Evolutionary conservation across 2,888 invertebrate genomes (phyloP).

Genomic region (Dilophus febrilis): DNA sequence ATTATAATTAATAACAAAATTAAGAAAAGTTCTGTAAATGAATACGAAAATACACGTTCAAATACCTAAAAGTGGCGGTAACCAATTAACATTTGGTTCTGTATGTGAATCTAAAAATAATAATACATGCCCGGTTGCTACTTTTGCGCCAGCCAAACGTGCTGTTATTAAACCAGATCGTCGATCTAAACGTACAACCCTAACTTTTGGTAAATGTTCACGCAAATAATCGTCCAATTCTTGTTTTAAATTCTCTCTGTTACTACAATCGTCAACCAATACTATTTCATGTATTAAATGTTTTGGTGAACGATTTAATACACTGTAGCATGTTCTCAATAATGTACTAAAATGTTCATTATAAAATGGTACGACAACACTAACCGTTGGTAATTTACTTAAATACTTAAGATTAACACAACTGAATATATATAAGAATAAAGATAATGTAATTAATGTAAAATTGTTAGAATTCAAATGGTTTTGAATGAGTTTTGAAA

Average conservation of each 20-base stretch:
- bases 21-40: no score
- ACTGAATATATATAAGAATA: no score
- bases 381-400: slow-evolving; percentile 53
- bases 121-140: slow-evolving; percentile 60
- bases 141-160: slow-evolving; percentile 63
- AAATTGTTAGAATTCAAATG: no score
- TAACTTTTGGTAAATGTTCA: slow-evolving; percentile 51
- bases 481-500: no score
- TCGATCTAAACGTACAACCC: slow-evolving; percentile 49
- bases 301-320: slow-evolving; percentile 63
- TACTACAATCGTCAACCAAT: slow-evolving; percentile 74
- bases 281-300: slow-evolving; percentile 70
- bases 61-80: slow-evolving; percentile 72
- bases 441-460: no score
- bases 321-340: slow-evolving; percentile 60
- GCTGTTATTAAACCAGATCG: slow-evolving; percentile 78
- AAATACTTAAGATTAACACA: slow-evolving; percentile 54
- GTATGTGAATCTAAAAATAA: slow-evolving; percentile 85
- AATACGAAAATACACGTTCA: slow-evolving; percentile 4
- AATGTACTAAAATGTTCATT: slow-evolving; percentile 80
- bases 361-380: slow-evolving; percentile 76
- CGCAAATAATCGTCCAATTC: slow-evolving; percentile 59
- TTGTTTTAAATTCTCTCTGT: slow-evolving; percentile 50
- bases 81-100: slow-evolving; percentile 80
- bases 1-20: background rate